These are phyloP conservation scores for Triplophysa tibetana DNA, from an alignment of 2,113 vertebrate genomes.

Conservation along the genomic window DNA sequence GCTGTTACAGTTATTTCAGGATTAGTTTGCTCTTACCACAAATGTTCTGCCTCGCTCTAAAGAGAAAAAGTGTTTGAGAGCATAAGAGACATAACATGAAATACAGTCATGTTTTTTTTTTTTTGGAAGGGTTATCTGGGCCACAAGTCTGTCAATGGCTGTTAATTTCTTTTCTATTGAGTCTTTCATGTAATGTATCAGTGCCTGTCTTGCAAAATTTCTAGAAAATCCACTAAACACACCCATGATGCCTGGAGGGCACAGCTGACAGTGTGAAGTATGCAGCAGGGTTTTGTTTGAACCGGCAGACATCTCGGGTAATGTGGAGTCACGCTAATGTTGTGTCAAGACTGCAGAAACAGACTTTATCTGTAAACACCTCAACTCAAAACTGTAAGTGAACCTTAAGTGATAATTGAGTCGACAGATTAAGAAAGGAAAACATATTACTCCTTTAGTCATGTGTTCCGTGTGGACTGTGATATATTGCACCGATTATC, in stretches of 20 bases:
- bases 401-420: neutral
- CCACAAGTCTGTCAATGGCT: neutral
- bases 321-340: constrained; percentile 7
- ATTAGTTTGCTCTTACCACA: constrained; percentile 60
- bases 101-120: neutral
- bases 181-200: neutral
- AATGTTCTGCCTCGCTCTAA: constrained; percentile 54
- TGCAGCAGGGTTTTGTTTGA: neutral
- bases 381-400: too few relatives aligned
- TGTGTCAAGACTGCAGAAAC: neutral
- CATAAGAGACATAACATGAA: constrained; percentile 11
- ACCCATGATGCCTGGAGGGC: neutral
- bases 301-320: neutral
- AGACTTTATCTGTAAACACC: neutral
- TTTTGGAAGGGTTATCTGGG: neutral
- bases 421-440: neutral
- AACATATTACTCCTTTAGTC: neutral
- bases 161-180: neutral
- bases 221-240: neutral
- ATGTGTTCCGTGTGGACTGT: neutral
- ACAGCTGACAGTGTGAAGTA: constrained; percentile 1
- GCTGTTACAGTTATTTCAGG: constrained; percentile 53
- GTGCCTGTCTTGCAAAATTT: neutral
- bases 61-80: constrained; percentile 49
- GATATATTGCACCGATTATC: neutral